Conservation (phyloP, 2,113 vertebrate species). For the Mohoua ochrocephala region DNA sequence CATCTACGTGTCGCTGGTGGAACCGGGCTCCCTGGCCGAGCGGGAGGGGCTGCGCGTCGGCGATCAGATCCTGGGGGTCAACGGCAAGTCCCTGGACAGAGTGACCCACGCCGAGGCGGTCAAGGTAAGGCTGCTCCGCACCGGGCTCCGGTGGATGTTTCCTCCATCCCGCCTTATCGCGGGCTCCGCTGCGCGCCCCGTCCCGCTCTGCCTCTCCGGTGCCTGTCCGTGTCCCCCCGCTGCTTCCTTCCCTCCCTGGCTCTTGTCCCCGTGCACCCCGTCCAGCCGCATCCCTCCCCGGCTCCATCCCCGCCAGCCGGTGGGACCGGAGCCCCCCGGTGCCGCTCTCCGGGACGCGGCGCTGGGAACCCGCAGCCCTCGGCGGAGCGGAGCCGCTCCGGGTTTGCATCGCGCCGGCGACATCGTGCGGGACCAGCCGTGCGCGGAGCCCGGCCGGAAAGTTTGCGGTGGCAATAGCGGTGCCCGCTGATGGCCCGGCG, state of each 20-base stretch:
- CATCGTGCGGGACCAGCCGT: rapidly evolving
- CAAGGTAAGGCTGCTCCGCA: slow-evolving; percentile 75
- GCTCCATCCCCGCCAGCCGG: not conserved
- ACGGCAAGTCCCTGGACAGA: slow-evolving; percentile 88
- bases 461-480: not conserved
- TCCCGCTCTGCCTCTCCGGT: not conserved
- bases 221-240: no score
- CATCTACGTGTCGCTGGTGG: slow-evolving; percentile 95
- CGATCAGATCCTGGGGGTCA: slow-evolving; percentile 94
- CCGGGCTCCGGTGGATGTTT: not conserved
- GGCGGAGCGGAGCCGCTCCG: not conserved
- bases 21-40: slow-evolving; percentile 91
- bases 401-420: not conserved
- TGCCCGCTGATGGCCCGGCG: not conserved
- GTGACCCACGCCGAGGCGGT: slow-evolving; percentile 93
- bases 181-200: not conserved
- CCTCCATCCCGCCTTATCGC: not conserved
- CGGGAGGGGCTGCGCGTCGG: slow-evolving; percentile 89
- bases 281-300: not conserved
- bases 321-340: not conserved
- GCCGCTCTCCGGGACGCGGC: not conserved
- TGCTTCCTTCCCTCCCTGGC: no score
- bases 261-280: not conserved
- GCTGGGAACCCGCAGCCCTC: not conserved
- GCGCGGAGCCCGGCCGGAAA: not conserved